A percentile compares a stretch with the other conserved stretches of the same genome.
phyloP scores from a whole-genome alignment of 2,888 invertebrate species.

The Pollenia amentaria region DNA sequence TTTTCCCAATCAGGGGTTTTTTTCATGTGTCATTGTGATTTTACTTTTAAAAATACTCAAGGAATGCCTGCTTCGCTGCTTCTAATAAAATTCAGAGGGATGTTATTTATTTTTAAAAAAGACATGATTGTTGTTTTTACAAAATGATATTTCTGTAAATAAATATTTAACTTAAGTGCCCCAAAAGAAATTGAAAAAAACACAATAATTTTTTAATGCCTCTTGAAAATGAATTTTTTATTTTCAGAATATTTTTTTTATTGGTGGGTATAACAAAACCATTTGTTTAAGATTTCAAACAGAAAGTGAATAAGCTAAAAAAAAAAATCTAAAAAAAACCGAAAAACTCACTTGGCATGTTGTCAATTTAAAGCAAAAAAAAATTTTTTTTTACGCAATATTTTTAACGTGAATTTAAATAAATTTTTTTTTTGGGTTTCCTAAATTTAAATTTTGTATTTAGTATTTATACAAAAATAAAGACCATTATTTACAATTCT shows the following conservation, averaged over 20 bases:
- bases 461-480: conserved; percentile 23
- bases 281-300: conserved; percentile 43
- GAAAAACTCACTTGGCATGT: conserved; percentile 55
- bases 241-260: background rate
- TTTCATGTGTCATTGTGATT: conserved; percentile 51
- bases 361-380: conserved; percentile 55
- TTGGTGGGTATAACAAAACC: conserved; percentile 8
- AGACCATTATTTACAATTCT: background rate
- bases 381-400: conserved; percentile 60
- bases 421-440: conserved; percentile 17
- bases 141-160: conserved; percentile 33
- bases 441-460: conserved; percentile 61
- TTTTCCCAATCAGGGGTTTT: conserved; percentile 37
- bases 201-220: conserved; percentile 23
- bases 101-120: background rate
- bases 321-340: conserved; percentile 5
- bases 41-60: background rate
- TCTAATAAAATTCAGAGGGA: conserved; percentile 20
- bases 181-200: conserved; percentile 12
- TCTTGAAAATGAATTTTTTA: conserved; percentile 30
- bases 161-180: conserved; percentile 47
- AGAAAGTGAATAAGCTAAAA: conserved; percentile 9
- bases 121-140: conserved; percentile 13
- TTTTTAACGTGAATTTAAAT: conserved; percentile 52
- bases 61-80: conserved; percentile 31